phyloP scores from a whole-genome alignment of 2,888 invertebrate species.

The Acleris sparsana region DNA sequence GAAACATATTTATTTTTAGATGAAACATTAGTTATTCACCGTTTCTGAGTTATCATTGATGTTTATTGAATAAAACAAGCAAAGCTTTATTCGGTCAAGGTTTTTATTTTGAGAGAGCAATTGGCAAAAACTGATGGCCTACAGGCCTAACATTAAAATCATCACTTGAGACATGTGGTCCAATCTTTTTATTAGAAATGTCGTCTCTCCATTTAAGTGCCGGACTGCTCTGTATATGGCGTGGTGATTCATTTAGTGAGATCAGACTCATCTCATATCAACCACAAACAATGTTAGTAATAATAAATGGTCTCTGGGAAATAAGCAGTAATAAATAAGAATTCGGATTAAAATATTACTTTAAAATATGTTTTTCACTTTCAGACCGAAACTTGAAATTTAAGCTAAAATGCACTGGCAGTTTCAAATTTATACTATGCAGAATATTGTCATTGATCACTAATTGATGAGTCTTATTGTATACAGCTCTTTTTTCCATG shows the following conservation, averaged over 20 bases:
- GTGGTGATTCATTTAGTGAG: constrained; percentile 67
- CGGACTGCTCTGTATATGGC: constrained; percentile 50
- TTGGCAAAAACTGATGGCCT: constrained; percentile 12
- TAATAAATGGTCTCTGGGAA: no score
- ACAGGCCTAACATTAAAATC: constrained; percentile 9
- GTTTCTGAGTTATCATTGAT: constrained; percentile 11
- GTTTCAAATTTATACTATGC: no score
- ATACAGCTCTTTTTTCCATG: background rate
- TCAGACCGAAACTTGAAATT: no score
- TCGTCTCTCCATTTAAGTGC: constrained; percentile 22
- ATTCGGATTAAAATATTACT: no score
- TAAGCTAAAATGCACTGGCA: no score
- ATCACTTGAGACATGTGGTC: constrained; percentile 22
- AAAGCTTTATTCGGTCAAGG: constrained; percentile 26
- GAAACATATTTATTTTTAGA: constrained; percentile 13
- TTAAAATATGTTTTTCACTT: no score
- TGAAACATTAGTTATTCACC: constrained; percentile 13
- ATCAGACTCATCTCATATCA: constrained; percentile 48
- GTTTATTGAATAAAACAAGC: background rate
- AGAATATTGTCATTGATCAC: no score
- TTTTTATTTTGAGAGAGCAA: constrained; percentile 7
- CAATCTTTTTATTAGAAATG: constrained; percentile 23
- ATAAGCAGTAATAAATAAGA: no score
- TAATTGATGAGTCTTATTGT: no score
- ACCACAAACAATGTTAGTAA: background rate